phyloP scores from a whole-genome alignment of 2,113 vertebrate species.

The Vulpes lagopus region DNA sequence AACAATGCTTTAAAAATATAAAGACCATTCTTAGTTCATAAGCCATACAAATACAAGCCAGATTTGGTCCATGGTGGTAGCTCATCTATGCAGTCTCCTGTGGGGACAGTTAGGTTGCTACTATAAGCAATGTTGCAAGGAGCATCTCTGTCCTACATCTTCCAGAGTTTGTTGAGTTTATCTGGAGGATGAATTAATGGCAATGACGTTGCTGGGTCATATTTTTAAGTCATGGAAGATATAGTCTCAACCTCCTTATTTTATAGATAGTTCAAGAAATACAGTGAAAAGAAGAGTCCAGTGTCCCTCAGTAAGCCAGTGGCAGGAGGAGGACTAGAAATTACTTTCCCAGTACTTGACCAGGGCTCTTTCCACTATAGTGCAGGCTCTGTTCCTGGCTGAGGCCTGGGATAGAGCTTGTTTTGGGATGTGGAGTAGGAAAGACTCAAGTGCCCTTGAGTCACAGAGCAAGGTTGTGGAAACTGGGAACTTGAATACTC shows the following conservation, averaged over 20 bases:
- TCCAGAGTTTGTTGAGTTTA: neutral
- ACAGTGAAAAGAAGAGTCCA: neutral
- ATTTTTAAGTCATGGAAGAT: neutral
- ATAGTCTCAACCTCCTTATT: neutral
- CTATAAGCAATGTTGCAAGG: neutral
- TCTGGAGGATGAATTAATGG: neutral
- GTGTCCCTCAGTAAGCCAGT: neutral
- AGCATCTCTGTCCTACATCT: neutral
- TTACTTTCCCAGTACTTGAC: neutral
- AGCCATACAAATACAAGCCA: neutral
- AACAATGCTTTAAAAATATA: neutral
- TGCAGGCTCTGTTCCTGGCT: neutral
- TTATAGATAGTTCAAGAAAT: neutral
- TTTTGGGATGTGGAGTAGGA: neutral
- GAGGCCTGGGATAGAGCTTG: neutral
- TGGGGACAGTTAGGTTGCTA: neutral
- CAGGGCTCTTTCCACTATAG: accelerated
- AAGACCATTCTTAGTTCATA: neutral
- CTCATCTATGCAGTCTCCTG: neutral
- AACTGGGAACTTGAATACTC: neutral
- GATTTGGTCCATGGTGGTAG: neutral
- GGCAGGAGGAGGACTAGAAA: neutral
- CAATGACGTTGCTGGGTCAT: neutral
- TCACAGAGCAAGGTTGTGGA: neutral
- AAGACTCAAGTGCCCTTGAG: neutral